Evolutionary conservation across 2,113 vertebrate genomes (phyloP).

Genomic region (Thryonomys swinderianus): DNA sequence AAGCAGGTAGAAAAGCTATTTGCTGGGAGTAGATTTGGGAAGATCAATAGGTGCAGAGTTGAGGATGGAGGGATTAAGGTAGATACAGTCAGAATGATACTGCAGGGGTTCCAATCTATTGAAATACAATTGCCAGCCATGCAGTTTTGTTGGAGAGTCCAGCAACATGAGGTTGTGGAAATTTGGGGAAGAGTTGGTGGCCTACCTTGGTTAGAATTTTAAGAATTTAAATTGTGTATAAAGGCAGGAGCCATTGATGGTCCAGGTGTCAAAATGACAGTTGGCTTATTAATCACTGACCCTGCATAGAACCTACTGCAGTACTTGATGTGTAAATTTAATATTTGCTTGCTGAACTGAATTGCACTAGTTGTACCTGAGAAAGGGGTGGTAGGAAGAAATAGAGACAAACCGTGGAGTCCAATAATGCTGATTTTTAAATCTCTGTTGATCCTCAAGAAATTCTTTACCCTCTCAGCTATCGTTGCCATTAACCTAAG

Average conservation of each 20-base stretch:
- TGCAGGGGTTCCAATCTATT: too few species aligned
- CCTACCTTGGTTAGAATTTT: not conserved
- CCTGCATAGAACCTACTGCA: not conserved
- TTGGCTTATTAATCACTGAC: not conserved
- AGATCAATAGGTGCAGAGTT: not conserved
- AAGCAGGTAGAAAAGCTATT: not conserved
- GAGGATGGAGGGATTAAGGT: not conserved
- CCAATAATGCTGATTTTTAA: not conserved
- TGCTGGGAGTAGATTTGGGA: not conserved
- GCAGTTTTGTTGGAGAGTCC: not conserved
- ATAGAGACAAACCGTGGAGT: not conserved
- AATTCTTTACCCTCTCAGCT: conserved; percentile 29
- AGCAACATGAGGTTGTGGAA: not conserved
- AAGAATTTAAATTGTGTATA: not conserved
- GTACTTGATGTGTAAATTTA: not conserved
- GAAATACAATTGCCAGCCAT: not conserved
- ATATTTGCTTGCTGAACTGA: not conserved
- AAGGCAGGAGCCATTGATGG: not conserved
- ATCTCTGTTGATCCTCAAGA: not conserved
- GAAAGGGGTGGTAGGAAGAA: not conserved
- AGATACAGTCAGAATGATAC: not conserved
- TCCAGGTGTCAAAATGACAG: not conserved
- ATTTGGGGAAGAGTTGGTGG: not conserved
- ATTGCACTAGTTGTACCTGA: not conserved
- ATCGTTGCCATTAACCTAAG: not conserved